Evolutionary conservation across 2,113 vertebrate species (phyloP), one percentile per base, ranked within the genome.

Genomic region (Pica pica): DNA sequence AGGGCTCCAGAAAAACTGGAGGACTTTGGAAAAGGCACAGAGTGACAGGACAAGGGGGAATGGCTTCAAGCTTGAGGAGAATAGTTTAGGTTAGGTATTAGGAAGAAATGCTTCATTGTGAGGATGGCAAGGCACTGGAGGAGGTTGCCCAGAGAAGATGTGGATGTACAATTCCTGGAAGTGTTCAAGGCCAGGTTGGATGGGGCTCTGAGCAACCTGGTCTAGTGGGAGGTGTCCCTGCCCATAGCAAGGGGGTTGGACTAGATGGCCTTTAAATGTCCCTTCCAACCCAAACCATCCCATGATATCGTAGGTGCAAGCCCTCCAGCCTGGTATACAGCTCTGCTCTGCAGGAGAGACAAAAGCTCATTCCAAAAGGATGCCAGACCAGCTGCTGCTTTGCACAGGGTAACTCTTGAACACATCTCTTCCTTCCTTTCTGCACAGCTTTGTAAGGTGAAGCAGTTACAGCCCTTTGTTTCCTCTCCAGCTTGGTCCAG

Each of bases 371-470:
- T 81, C 55, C 44, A 2, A 33, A 47, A 61, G 63, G 44, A 55
- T 67, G 30, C 41, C 2, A 46, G 37, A 56, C 35, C 61, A 27
- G 67, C 74, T 70, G 52, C 52, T 10, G 2, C 64, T 30, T 80
- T 11, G 0, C 23, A 26, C 20, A 21, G 41, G 13, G 37, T 55
- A n/a, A 23, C 61, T 68, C 44, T 33, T 56, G 37, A 21, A 59
- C 22, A 9, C 53, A 11, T 78, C 76, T 59, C 83, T 90, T 89
- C 88, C 77, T 93, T 91, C 92, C 77, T 56, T 83, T 61, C 65
- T 67, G 50, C 24, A 1, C 55, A 53, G 65, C 70, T 78, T 61
- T 68, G 61, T 42, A 31, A 78, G 74, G 67, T 89, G 87, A 61
- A 87, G 69, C 8, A 6, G 65, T 82, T 56, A 26, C 1, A 3